These are phyloP conservation scores for Epsilonema sp. DNA, from an alignment of 2,888 invertebrate species.

Conservation along the genomic window DNA sequence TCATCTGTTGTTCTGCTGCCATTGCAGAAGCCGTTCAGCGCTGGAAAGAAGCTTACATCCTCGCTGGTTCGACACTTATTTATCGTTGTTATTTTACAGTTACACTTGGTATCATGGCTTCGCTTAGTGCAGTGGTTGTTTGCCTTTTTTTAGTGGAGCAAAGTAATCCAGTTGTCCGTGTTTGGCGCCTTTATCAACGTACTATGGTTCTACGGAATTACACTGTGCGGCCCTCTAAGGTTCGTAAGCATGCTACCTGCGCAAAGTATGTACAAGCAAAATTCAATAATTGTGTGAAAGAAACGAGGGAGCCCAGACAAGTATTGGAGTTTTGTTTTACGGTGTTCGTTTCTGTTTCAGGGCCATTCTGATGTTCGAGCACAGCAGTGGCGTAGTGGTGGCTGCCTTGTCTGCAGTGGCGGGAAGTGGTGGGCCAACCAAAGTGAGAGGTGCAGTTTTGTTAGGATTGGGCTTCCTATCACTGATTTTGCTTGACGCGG, in stretches of 20 bases:
- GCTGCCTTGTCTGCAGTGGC: slow-evolving; percentile 35
- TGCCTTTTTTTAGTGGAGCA: slow-evolving; percentile 26
- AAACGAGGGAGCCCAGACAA: too few relatives aligned
- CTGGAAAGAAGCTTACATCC: slow-evolving; percentile 26
- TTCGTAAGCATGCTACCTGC: too few relatives aligned
- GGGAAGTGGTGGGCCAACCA: slow-evolving; percentile 12
- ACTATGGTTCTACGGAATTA: slow-evolving; percentile 39
- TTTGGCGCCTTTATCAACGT: slow-evolving; percentile 31
- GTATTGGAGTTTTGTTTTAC: too few relatives aligned
- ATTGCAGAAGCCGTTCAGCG: slow-evolving; percentile 35
- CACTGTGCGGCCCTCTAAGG: slow-evolving; percentile 37
- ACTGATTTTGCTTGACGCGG: slow-evolving; percentile 38
- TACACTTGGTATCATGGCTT: too few relatives aligned
- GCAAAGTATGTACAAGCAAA: too few relatives aligned
- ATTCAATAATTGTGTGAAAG: too few relatives aligned
- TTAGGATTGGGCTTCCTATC: slow-evolving; percentile 35
- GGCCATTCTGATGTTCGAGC: slow-evolving; percentile 36
- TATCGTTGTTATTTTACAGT: too few relatives aligned
- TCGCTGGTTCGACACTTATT: too few relatives aligned
- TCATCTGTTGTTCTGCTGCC: too few relatives aligned
- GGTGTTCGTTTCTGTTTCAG: too few relatives aligned
- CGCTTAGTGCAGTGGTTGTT: too few relatives aligned
- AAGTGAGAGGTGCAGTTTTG: slow-evolving; percentile 32
- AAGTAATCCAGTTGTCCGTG: slow-evolving; percentile 30
- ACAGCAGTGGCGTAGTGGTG: slow-evolving; percentile 35